Evolutionary conservation across 2,888 invertebrate species (phyloP).

Genomic region (Eupithecia insigniata): DNA sequence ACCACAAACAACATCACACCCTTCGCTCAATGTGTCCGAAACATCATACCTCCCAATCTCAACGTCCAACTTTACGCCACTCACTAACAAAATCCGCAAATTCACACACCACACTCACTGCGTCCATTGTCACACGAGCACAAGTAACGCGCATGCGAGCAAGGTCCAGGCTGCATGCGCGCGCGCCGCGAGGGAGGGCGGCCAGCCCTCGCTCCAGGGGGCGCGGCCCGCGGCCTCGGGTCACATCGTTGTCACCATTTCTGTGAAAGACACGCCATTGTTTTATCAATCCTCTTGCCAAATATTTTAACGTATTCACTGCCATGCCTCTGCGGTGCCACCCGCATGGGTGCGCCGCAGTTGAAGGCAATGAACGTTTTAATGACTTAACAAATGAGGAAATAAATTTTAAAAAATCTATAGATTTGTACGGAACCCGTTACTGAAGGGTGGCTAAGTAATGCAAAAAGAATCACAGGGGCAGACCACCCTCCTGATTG

Average conservation of each 20-base stretch:
- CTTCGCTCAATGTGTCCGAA: not conserved
- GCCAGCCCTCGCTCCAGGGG: slow-evolving; percentile 73
- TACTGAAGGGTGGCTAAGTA: too few relatives aligned
- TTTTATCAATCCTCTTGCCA: not conserved
- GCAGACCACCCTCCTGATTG: not conserved
- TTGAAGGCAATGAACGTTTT: too few relatives aligned
- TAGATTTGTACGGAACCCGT: too few relatives aligned
- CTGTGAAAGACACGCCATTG: slow-evolving; percentile 46
- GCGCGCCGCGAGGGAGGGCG: slow-evolving; percentile 53
- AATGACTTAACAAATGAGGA: too few relatives aligned
- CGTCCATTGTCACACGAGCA: slow-evolving; percentile 57
- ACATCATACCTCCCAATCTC: not conserved
- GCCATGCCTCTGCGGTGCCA: too few relatives aligned
- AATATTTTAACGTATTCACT: not conserved
- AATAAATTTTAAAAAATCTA: too few relatives aligned
- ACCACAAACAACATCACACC: not conserved
- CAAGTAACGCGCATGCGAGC: slow-evolving; percentile 26
- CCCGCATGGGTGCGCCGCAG: too few relatives aligned
- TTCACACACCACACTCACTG: not conserved
- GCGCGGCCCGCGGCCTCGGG: slow-evolving; percentile 68
- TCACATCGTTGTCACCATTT: slow-evolving; percentile 80
- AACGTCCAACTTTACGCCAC: not conserved
- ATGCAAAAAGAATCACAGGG: too few relatives aligned
- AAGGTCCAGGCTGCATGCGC: not conserved
- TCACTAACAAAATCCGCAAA: not conserved